Evolutionary conservation across 2,113 vertebrate genomes (phyloP).

Genomic region (Bos javanicus): DNA sequence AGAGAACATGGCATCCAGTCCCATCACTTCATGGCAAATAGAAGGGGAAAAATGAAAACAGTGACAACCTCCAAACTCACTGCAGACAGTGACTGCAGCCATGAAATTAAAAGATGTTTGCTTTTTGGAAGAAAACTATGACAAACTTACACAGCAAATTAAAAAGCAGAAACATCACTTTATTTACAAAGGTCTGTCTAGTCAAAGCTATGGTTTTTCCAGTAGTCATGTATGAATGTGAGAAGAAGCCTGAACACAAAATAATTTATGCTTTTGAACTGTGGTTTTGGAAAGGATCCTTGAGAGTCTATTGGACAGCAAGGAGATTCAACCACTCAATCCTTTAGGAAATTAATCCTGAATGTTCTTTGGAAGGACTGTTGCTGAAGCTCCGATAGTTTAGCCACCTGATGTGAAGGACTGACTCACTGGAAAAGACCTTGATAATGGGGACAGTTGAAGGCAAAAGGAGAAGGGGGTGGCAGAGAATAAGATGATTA

Average conservation of each 20-base stretch:
- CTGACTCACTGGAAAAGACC: not conserved
- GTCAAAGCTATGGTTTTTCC: not conserved
- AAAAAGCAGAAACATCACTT: not conserved
- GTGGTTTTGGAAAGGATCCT: not conserved
- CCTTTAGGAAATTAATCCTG: not conserved
- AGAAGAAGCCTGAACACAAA: not conserved
- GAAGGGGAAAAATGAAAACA: not conserved
- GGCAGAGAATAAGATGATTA: not conserved
- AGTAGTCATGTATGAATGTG: not conserved
- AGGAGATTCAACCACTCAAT: not conserved
- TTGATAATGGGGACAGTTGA: not conserved
- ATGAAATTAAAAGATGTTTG: not conserved
- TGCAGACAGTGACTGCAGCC: not conserved
- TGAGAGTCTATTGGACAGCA: not conserved
- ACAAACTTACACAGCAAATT: not conserved
- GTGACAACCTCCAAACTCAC: not conserved
- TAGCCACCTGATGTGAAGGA: not conserved
- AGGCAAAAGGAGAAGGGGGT: not conserved
- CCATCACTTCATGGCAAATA: not conserved
- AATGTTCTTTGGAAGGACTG: not conserved
- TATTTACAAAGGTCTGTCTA: not conserved
- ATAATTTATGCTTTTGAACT: not conserved
- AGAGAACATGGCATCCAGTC: not conserved
- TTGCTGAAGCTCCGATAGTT: not conserved
- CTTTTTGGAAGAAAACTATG: not conserved